Percentiles rank a stretch among this genome's conserved stretches.
Evolutionary conservation across 2,888 invertebrate species (phyloP).

Genomic region (Acholoe squamosa): DNA sequence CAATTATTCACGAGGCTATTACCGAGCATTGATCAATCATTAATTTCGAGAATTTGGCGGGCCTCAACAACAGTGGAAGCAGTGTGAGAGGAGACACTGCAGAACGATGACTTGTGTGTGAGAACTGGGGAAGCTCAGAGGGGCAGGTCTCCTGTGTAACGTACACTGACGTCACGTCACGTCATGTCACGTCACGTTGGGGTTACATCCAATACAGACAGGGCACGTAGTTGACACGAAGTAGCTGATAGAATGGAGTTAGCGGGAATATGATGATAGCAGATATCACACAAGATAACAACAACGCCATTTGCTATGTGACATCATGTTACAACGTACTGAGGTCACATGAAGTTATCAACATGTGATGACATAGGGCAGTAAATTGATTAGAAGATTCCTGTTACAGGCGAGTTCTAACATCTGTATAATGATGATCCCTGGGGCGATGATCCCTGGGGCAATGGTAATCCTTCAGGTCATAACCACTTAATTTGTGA

Average conservation of each 20-base stretch:
- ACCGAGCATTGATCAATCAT: no score
- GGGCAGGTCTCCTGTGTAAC: background rate
- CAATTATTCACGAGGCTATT: no score
- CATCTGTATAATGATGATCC: no score
- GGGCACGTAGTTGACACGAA: conserved; percentile 12
- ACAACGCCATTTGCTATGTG: background rate
- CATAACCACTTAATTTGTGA: background rate
- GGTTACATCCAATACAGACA: background rate
- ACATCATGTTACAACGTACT: background rate
- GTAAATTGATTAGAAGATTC: no score
- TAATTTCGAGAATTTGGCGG: no score
- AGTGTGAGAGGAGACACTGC: no score
- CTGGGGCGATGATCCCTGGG: no score
- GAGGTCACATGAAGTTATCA: background rate
- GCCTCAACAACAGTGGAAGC: no score
- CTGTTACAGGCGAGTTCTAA: no score
- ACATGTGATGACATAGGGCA: no score
- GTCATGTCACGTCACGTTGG: conserved; percentile 25
- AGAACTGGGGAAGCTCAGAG: no score
- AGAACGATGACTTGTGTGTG: no score
- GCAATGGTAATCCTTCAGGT: background rate
- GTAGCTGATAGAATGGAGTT: conserved; percentile 8
- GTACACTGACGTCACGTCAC: background rate
- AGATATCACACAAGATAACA: background rate
- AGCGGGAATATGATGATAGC: background rate